These are phyloP conservation scores for Peromyscus californicus DNA, from an alignment of 2,113 vertebrate genomes.

Conservation along the genomic window DNA sequence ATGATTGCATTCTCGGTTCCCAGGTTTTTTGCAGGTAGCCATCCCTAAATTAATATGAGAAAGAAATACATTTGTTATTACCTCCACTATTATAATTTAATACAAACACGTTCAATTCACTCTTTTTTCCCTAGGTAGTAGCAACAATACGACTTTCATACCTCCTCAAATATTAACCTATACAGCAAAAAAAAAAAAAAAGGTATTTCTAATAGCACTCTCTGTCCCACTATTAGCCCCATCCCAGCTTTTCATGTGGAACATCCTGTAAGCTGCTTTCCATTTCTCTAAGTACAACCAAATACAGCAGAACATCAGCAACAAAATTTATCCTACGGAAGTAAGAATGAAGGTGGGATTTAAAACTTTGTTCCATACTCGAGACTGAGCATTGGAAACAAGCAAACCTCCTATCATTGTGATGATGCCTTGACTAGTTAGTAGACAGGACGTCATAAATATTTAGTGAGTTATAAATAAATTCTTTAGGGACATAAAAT, in stretches of 20 bases:
- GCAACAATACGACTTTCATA: constrained; percentile 33
- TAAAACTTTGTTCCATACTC: constrained; percentile 53
- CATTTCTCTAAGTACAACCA: constrained; percentile 8
- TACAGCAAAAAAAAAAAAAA: neutral
- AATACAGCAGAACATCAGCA: constrained; percentile 6
- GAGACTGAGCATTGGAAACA: constrained; percentile 42
- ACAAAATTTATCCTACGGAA: constrained; percentile 24
- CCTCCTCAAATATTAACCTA: constrained; percentile 45
- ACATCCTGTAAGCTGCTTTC: constrained; percentile 19
- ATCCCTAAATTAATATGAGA: constrained; percentile 81
- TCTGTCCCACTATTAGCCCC: neutral
- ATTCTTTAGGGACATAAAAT: neutral
- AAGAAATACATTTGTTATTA: constrained; percentile 58
- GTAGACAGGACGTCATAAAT: neutral
- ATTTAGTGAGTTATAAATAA: constrained; percentile 61
- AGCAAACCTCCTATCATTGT: constrained; percentile 40
- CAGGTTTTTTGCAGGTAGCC: constrained; percentile 80
- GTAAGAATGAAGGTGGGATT: constrained; percentile 18
- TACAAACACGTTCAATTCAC: constrained; percentile 34
- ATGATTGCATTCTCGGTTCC: constrained; percentile 95
- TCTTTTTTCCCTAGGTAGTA: constrained; percentile 14
- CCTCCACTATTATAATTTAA: constrained; percentile 33
- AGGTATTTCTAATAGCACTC: constrained; percentile 16
- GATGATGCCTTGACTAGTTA: neutral
- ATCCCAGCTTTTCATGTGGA: constrained; percentile 24